phyloP scores from a whole-genome alignment of 2,888 invertebrate species.

The Mactromeris polynyma region DNA sequence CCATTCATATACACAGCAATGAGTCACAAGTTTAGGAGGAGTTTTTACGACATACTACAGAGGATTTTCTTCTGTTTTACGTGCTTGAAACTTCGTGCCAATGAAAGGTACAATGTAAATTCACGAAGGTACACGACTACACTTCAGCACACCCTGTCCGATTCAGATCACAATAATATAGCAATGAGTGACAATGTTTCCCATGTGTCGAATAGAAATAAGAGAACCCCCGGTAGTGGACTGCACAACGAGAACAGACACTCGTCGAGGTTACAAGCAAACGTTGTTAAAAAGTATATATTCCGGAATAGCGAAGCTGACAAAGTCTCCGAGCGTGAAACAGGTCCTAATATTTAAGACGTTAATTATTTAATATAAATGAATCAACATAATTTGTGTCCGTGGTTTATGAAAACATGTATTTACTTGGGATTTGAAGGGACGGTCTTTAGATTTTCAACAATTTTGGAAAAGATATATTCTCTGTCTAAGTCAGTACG shows the following conservation, averaged over 20 bases:
- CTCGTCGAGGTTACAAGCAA: background rate
- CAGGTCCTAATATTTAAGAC: background rate
- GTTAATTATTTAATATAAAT: no score
- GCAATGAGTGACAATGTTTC: slow-evolving; percentile 36
- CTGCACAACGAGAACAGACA: slow-evolving; percentile 44
- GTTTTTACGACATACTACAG: slow-evolving; percentile 81
- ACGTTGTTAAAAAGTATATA: slow-evolving; percentile 51
- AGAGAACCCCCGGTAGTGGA: slow-evolving; percentile 54
- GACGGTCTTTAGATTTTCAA: no score
- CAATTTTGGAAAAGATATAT: no score
- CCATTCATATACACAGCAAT: slow-evolving; percentile 88
- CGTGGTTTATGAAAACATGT: no score
- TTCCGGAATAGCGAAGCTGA: slow-evolving; percentile 22
- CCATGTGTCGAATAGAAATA: slow-evolving; percentile 18
- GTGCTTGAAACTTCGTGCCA: slow-evolving; percentile 23
- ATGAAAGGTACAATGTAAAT: slow-evolving; percentile 22
- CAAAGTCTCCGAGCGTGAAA: background rate
- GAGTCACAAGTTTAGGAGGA: slow-evolving; percentile 87
- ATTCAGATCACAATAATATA: slow-evolving; percentile 63
- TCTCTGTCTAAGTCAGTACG: no score
- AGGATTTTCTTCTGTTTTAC: slow-evolving; percentile 70
- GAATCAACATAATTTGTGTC: no score
- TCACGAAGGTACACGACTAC: slow-evolving; percentile 61
- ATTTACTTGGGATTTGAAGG: no score
- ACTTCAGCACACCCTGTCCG: slow-evolving; percentile 54